These are phyloP conservation scores for Sicus ferrugineus DNA, from an alignment of 2,888 invertebrate genomes.

Conservation along the genomic window DNA sequence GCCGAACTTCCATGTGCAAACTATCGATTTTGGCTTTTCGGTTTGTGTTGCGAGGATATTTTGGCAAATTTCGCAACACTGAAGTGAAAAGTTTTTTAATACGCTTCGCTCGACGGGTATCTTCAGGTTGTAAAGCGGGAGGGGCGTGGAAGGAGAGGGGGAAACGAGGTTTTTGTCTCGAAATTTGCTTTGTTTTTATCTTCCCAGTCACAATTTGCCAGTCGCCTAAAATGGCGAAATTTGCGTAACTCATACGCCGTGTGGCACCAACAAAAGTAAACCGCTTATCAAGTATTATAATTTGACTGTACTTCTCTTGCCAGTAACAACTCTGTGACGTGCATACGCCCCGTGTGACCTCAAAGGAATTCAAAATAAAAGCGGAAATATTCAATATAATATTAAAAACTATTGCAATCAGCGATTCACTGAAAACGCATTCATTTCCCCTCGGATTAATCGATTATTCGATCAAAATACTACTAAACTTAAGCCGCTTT, in stretches of 20 bases:
- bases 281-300: conserved; percentile 10
- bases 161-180: conserved; percentile 11
- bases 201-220: not conserved
- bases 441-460: not conserved
- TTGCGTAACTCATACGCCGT: conserved; percentile 15
- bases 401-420: no score
- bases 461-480: not conserved
- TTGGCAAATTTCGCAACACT: conserved; percentile 3
- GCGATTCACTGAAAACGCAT: not conserved
- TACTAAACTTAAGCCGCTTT: not conserved
- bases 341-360: no score
- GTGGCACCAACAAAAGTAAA: not conserved
- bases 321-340: not conserved
- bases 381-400: no score
- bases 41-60: not conserved
- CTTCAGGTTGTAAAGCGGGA: no score
- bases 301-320: no score
- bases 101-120: not conserved
- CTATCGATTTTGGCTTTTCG: conserved; percentile 20
- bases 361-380: no score
- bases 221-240: conserved; percentile 18
- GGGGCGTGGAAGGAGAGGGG: not conserved
- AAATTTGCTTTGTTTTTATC: not conserved
- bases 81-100: conserved; percentile 21
- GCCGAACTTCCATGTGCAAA: conserved; percentile 18